Percentiles rank a stretch among this genome's conserved stretches.
Evolutionary conservation across 2,888 invertebrate species (phyloP).

Genomic region (Melolontha melolontha): DNA sequence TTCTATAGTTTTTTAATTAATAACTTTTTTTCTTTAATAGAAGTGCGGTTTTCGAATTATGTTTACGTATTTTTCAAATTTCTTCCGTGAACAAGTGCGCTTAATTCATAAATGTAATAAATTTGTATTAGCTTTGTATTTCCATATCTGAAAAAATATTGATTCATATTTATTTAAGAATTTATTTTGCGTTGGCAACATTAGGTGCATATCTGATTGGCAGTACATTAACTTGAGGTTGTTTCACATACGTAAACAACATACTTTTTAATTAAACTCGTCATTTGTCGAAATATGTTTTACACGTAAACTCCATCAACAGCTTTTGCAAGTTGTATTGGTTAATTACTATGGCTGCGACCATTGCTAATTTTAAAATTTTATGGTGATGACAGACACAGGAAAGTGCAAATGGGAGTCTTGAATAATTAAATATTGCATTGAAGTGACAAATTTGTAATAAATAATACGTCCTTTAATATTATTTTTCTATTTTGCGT

Average conservation of each 20-base stretch:
- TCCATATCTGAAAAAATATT: no score
- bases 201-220: background rate
- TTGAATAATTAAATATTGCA: conserved; percentile 1
- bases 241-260: conserved; percentile 21
- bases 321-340: conserved; percentile 20
- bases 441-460: background rate
- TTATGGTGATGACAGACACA: conserved; percentile 13
- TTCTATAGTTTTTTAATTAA: no score
- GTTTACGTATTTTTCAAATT: no score
- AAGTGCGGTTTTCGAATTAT: no score
- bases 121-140: no score
- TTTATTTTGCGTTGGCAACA: no score
- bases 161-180: no score
- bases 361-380: conserved; percentile 15
- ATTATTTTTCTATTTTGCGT: no score
- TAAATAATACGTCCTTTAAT: no score
- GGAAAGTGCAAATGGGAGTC: conserved; percentile 1
- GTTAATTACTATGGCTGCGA: conserved; percentile 19
- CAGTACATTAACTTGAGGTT: conserved; percentile 1
- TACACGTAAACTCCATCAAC: conserved; percentile 36
- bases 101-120: no score
- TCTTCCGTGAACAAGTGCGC: no score
- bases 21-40: no score
- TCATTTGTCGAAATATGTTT: conserved; percentile 29
- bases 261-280: conserved; percentile 33